Percentiles rank a stretch among this genome's conserved stretches.
Evolutionary conservation across 2,797 vertebrate species (phyloP).

Genomic region (Tragopan temminckii): DNA sequence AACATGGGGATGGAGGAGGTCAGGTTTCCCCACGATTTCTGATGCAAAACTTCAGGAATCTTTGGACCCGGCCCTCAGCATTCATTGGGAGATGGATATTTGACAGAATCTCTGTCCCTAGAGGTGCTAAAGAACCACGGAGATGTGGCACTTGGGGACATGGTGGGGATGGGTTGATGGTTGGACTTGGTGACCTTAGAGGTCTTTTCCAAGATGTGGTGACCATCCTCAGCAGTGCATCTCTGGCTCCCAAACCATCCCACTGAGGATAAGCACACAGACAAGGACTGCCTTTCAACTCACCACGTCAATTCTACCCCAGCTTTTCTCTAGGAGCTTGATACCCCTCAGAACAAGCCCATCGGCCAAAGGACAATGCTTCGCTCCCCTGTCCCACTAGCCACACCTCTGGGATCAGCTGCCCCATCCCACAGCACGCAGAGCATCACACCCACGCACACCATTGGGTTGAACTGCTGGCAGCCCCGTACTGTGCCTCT

Average conservation of each 20-base stretch:
- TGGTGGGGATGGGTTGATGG: too few species aligned
- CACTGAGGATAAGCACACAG: accelerated
- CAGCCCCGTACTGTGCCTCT: conserved; percentile 19
- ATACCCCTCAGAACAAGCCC: background rate
- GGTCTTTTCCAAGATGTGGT: too few species aligned
- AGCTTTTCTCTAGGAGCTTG: background rate
- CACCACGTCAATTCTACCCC: background rate
- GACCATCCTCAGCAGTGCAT: background rate
- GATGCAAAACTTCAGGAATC: too few species aligned
- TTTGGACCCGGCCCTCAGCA: too few species aligned
- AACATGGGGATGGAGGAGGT: too few species aligned
- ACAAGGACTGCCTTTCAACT: background rate
- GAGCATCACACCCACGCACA: background rate
- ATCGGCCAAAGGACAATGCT: background rate
- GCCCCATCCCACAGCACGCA: background rate
- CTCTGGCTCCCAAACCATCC: background rate
- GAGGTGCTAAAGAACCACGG: too few species aligned
- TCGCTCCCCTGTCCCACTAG: background rate
- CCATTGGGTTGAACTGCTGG: background rate
- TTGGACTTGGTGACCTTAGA: too few species aligned
- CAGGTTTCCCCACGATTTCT: too few species aligned
- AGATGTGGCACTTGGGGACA: too few species aligned
- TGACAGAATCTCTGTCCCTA: too few species aligned
- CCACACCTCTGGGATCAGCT: background rate
- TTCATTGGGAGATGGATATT: too few species aligned